These are phyloP conservation scores for Sitta europaea DNA, from an alignment of 2,113 vertebrate genomes.

Conservation along the genomic window DNA sequence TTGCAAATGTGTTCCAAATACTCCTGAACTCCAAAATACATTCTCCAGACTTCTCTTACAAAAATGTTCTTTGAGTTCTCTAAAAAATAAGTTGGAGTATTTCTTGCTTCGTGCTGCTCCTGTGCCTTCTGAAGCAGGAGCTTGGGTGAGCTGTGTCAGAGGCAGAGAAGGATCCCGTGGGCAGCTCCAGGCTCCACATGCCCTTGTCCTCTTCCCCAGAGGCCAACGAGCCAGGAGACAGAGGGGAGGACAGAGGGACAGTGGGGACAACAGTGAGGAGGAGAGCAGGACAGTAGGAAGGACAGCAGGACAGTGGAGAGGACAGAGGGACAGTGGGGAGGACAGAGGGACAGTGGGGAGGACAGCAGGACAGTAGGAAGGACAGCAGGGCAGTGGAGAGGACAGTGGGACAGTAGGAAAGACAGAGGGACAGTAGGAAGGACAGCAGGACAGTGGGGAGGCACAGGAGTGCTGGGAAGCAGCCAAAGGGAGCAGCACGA, in stretches of 20 bases:
- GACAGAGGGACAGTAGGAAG: too few species aligned
- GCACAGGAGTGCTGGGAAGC: background rate
- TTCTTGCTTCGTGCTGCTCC: background rate
- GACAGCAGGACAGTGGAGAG: too few species aligned
- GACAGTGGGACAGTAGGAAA: too few species aligned
- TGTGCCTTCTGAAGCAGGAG: background rate
- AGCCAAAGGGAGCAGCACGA: rapidly evolving
- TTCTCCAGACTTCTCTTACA: background rate
- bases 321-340: too few species aligned
- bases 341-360: too few species aligned
- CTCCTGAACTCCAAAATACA: background rate
- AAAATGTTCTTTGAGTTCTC: background rate
- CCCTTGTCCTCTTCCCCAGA: background rate
- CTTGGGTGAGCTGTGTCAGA: background rate
- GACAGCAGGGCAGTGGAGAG: too few species aligned
- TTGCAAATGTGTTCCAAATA: background rate
- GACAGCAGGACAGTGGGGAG: background rate
- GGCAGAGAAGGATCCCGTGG: rapidly evolving
- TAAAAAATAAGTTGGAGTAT: background rate
- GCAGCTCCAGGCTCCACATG: rapidly evolving
- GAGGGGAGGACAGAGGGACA: too few species aligned
- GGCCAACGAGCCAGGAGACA: too few species aligned
- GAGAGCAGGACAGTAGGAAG: too few species aligned
- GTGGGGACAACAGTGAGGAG: too few species aligned
- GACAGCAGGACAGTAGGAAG: too few species aligned